Percentiles rank a stretch among this genome's conserved stretches.
phyloP scores from a whole-genome alignment of 30 jellyfish, hydroid and myxozoan species.

The Aurelia coerulea region DNA sequence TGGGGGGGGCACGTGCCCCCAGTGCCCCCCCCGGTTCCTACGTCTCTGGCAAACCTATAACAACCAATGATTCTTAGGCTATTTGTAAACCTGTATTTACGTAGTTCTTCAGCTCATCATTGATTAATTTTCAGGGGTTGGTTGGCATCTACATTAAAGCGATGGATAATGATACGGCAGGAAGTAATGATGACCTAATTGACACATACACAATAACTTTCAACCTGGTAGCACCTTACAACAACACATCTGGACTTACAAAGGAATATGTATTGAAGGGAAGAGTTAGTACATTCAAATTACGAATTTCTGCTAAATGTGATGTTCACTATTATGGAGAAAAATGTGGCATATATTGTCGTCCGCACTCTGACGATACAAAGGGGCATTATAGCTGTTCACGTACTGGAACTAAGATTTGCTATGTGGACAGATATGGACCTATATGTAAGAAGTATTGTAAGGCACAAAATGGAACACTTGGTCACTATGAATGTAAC shows the following conservation, averaged over 20 bases:
- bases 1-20: no score
- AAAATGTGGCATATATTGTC: conserved; percentile 21
- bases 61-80: no score
- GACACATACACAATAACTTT: conserved; percentile 24
- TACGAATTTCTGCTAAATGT: conserved; percentile 32
- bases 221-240: conserved; percentile 7
- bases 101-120: background rate
- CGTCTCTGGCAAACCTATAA: no score
- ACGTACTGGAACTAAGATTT: conserved; percentile 36
- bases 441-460: conserved; percentile 12
- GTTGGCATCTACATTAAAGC: conserved; percentile 27
- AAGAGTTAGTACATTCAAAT: conserved; percentile 1
- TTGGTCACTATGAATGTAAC: conserved; percentile 64
- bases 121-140: conserved; percentile 14
- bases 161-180: conserved; percentile 44
- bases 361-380: background rate
- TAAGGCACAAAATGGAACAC: conserved; percentile 7
- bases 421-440: conserved; percentile 36
- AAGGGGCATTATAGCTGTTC: conserved; percentile 47
- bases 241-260: conserved; percentile 25
- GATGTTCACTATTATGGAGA: conserved; percentile 18
- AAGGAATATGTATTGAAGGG: background rate
- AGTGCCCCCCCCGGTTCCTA: no score
- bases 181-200: conserved; percentile 39
- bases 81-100: no score